These are phyloP conservation scores for Tigriopus japonicus DNA, from an alignment of 1,140 invertebrate genomes.

Conservation along the genomic window DNA sequence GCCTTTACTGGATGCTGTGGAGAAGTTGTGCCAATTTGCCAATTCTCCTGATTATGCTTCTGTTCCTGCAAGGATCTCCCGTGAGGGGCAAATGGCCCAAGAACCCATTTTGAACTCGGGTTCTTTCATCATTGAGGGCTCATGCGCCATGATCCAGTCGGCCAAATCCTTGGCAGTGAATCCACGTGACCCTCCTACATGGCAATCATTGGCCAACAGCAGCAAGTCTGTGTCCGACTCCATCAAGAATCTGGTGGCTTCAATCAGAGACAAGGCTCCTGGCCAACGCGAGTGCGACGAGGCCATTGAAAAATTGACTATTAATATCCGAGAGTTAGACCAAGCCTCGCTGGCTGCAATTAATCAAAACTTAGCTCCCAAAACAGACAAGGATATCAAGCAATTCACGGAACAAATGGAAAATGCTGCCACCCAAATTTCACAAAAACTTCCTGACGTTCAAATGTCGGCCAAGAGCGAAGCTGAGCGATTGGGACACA, in stretches of 20 bases:
- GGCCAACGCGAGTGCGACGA: slow-evolving; percentile 81
- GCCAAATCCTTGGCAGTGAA: slow-evolving; percentile 73
- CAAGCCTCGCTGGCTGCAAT: slow-evolving; percentile 66
- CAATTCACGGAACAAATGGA: slow-evolving; percentile 53
- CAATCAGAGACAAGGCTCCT: slow-evolving; percentile 82
- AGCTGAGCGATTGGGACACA: slow-evolving; percentile 79
- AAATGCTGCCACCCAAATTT: slow-evolving; percentile 47
- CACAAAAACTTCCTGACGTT: slow-evolving; percentile 55
- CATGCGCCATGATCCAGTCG: slow-evolving; percentile 70
- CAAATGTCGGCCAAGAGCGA: slow-evolving; percentile 63
- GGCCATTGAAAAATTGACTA: slow-evolving; percentile 54
- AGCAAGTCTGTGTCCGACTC: slow-evolving; percentile 89
- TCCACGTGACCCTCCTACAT: slow-evolving; percentile 74
- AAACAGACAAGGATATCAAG: slow-evolving; percentile 44
- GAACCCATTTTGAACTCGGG: slow-evolving; percentile 71
- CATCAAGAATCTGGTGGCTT: slow-evolving; percentile 77
- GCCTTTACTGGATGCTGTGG: slow-evolving; percentile 72
- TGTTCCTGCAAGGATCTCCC: slow-evolving; percentile 72
- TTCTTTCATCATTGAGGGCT: slow-evolving; percentile 50
- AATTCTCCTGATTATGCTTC: slow-evolving; percentile 79
- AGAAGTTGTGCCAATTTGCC: slow-evolving; percentile 78
- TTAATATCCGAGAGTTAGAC: slow-evolving; percentile 60
- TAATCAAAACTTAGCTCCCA: slow-evolving; percentile 51
- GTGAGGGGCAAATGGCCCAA: slow-evolving; percentile 50
- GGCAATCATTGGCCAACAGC: slow-evolving; percentile 78